Evolutionary conservation across 2,888 invertebrate species (phyloP), one percentile per base, ranked within the genome.

Genomic region (Sepioteuthis lessoniana): DNA sequence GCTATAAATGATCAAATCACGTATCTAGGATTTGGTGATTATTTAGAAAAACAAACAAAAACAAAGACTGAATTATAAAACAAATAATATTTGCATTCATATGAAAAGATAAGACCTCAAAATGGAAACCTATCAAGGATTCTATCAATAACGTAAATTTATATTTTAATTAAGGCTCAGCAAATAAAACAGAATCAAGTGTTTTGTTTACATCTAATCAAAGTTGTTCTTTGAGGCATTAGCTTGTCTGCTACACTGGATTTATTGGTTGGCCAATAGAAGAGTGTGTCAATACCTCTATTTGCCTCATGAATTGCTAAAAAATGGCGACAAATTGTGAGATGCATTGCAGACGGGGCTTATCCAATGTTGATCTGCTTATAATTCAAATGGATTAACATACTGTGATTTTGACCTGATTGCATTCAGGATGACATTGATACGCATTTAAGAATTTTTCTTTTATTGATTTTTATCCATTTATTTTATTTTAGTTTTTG

Each of bases 161-260:
- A 35, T 76, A 76, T 76, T 76, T 76, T 76, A 76, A 76, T 76
- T 35, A 76, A 76, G 76, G n/a, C 13, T 76, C n/a, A 76, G 19
- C n/a, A 76, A 76, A 76, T 35, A 35, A 76, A 35, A 35, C n/a
- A 21, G 76, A 76, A n/a, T 76, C 35, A 35, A n/a, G n/a, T n/a
- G n/a, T 55, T 76, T 76, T 76, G n/a, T 76, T 76, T 76, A 76
- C n/a, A 76, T 76, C 76, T 76, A 76, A 76, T 76, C n/a, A 76
- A 76, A 76, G n/a, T n/a, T n/a, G 76, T 76, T 76, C 76, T 76
- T 76, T 76, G 76, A 76, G 76, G 76, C n/a, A 76, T 76, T 76
- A 76, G 76, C 19, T 76, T 35, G 76, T 76, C 76, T n/a, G n/a
- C 19, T n/a, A 0, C 16, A 76, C 13, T 13, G 76, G 76, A 76